These are phyloP conservation scores for Hypothenemus hampei DNA, from an alignment of 1,140 invertebrate genomes.

Conservation along the genomic window DNA sequence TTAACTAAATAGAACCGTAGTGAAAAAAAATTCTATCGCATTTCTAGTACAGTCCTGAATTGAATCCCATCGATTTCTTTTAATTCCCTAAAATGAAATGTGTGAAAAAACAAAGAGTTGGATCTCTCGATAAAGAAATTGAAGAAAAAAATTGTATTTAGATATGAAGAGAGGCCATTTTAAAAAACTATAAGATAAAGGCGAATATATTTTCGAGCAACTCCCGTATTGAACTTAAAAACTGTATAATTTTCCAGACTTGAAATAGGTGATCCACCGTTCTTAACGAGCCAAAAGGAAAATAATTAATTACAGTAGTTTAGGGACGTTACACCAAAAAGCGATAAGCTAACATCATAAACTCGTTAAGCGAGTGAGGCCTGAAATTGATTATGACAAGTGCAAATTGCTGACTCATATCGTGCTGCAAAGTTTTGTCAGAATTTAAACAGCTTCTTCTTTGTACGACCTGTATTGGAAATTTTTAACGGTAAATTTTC, in stretches of 20 bases:
- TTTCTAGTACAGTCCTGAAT: too few species aligned
- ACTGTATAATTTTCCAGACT: not conserved
- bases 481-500: too few species aligned
- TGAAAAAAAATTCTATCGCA: too few species aligned
- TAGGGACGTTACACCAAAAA: constrained; percentile 13
- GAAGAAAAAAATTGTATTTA: not conserved
- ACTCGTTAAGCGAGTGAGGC: constrained; percentile 19
- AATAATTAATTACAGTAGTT: constrained; percentile 12
- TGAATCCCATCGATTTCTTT: not conserved
- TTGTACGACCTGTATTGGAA: too few species aligned
- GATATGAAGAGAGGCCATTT: not conserved
- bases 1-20: too few species aligned
- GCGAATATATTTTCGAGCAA: not conserved
- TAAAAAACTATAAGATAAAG: not conserved
- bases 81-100: not conserved
- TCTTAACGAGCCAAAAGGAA: not conserved
- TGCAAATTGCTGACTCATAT: constrained; percentile 16
- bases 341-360: constrained; percentile 15
- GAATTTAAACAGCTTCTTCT: too few species aligned
- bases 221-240: not conserved
- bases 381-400: constrained; percentile 20
- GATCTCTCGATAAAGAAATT: not conserved
- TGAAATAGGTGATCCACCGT: too few species aligned
- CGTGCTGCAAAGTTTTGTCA: constrained; percentile 1
- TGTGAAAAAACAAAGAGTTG: too few species aligned